These are phyloP conservation scores for Dryoscopus gambensis DNA, from an alignment of 2,113 vertebrate species.

Conservation along the genomic window DNA sequence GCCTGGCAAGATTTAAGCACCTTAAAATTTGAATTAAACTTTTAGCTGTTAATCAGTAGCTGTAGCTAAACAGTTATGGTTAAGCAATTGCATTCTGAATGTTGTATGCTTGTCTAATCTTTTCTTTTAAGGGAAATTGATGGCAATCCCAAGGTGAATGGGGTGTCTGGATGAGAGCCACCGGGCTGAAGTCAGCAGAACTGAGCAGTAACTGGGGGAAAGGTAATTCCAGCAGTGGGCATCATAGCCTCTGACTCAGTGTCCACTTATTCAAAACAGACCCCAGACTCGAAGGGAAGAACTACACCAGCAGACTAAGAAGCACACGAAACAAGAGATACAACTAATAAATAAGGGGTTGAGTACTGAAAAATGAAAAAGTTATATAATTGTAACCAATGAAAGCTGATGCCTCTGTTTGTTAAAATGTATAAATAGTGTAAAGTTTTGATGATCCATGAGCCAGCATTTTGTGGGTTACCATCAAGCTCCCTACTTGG, in stretches of 20 bases:
- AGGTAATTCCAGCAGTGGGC: background rate
- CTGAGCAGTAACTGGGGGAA: background rate
- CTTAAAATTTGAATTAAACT: background rate
- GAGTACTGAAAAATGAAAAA: background rate
- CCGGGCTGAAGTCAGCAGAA: background rate
- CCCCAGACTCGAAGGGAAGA: background rate
- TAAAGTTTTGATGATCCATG: background rate
- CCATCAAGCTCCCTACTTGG: background rate
- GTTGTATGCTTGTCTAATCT: background rate
- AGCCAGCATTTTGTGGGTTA: background rate
- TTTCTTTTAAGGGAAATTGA: background rate
- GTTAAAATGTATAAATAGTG: background rate
- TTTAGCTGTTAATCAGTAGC: background rate
- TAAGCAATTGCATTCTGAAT: background rate
- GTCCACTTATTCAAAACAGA: background rate
- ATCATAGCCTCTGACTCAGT: background rate
- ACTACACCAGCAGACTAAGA: background rate
- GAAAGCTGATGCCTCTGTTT: background rate
- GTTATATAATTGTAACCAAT: background rate
- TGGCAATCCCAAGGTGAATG: background rate
- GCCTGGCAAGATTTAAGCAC: fast-evolving
- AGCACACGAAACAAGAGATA: fast-evolving
- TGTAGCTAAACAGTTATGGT: background rate
- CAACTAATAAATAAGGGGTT: background rate
- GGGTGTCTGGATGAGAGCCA: background rate